Conservation (phyloP, 2,888 invertebrate genomes). For the Tineola bisselliella region DNA sequence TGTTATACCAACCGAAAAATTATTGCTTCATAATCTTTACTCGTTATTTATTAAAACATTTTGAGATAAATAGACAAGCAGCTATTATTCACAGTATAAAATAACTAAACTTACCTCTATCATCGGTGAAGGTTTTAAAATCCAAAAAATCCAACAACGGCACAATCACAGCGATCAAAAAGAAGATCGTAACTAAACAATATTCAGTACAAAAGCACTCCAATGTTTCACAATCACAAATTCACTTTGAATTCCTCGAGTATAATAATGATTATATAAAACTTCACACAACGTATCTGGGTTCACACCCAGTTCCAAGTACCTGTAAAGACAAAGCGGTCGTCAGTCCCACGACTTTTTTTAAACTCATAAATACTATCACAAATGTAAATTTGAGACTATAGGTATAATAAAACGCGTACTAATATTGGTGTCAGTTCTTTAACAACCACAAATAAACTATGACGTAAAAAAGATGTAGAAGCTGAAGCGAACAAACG, state of each 20-base stretch:
- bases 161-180: conserved; percentile 4
- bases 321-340: conserved; percentile 65
- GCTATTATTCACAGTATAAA: not conserved
- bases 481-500: conserved; percentile 23
- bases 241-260: conserved; percentile 39
- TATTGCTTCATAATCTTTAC: not conserved
- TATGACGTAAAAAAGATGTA: conserved; percentile 44
- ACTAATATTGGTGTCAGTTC: conserved; percentile 36
- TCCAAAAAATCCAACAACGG: conserved; percentile 6
- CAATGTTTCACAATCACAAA: conserved; percentile 13
- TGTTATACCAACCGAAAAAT: not conserved
- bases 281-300: conserved; percentile 60
- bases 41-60: conserved; percentile 20
- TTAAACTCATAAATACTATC: not conserved
- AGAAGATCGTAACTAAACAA: not conserved
- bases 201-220: not conserved
- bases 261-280: conserved; percentile 59
- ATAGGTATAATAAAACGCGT: conserved; percentile 29
- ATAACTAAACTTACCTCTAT: conserved; percentile 14
- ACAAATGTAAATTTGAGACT: not conserved
- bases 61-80: not conserved
- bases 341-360: conserved; percentile 36
- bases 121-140: conserved; percentile 1
- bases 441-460: conserved; percentile 48
- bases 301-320: conserved; percentile 62